A percentile compares a stretch with the other conserved stretches of the same genome.
These are phyloP conservation scores for Cydia pomonella DNA, from an alignment of 1,140 invertebrate genomes.

Conservation along the genomic window DNA sequence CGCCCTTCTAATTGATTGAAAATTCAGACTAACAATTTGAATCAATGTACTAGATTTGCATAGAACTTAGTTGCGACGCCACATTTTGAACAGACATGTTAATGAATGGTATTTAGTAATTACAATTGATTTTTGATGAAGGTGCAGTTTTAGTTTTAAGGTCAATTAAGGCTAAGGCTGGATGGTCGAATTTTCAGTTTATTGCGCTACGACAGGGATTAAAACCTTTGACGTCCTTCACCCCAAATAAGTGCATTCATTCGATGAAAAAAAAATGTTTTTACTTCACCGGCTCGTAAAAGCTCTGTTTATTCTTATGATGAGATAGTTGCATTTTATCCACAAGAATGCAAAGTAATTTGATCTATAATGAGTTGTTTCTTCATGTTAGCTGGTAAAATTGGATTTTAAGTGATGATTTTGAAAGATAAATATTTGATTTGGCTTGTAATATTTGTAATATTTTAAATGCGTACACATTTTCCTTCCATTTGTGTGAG, in stretches of 20 bases:
- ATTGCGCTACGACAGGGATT: background rate
- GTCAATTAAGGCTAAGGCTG: background rate
- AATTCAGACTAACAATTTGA: constrained; percentile 71
- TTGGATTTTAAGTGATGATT: too few species aligned
- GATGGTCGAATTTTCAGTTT: background rate
- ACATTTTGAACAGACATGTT: constrained; percentile 5
- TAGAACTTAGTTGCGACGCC: constrained; percentile 17
- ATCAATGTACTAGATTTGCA: constrained; percentile 45
- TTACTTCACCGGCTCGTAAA: too few species aligned
- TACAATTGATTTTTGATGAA: background rate
- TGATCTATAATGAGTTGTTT: too few species aligned
- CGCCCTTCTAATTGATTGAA: constrained; percentile 75
- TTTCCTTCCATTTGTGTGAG: too few species aligned
- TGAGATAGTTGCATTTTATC: too few species aligned
- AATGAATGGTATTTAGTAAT: constrained; percentile 12
- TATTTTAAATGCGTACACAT: too few species aligned
- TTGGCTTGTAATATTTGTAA: too few species aligned
- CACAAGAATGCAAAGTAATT: too few species aligned
- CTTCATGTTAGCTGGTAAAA: too few species aligned
- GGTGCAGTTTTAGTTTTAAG: background rate
- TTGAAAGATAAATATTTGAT: too few species aligned
- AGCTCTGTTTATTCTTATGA: too few species aligned
- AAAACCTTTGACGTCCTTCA: background rate
- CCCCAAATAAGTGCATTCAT: background rate
- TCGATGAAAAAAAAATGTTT: too few species aligned